Conservation (phyloP, 1,140 invertebrate species). For the Drosophila lini region DNA sequence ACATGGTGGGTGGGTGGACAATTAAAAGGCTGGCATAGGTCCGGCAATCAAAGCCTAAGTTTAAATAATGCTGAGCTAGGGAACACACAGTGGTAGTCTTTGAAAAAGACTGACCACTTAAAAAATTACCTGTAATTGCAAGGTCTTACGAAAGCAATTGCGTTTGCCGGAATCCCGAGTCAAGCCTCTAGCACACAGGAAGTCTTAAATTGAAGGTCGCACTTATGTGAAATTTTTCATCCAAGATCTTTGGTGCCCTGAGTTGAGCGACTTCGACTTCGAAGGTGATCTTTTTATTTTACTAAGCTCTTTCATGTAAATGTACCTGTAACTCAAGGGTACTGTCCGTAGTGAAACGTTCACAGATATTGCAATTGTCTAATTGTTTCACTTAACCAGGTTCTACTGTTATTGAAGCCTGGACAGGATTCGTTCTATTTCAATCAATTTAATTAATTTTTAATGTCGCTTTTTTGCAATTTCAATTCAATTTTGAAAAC, state of each 20-base stretch:
- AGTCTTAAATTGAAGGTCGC: background rate
- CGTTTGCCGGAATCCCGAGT: background rate
- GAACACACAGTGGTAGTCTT: background rate
- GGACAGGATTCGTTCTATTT: slow-evolving; percentile 37
- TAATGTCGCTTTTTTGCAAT: slow-evolving; percentile 77
- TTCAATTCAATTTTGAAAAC: slow-evolving; percentile 78
- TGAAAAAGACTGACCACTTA: slow-evolving; percentile 2
- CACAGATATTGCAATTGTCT: background rate
- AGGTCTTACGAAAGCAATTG: slow-evolving; percentile 49
- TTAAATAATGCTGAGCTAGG: background rate
- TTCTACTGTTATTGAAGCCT: slow-evolving; percentile 49
- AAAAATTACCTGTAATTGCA: slow-evolving; percentile 62
- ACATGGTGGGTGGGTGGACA: slow-evolving; percentile 62
- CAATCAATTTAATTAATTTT: slow-evolving; percentile 83
- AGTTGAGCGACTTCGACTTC: background rate
- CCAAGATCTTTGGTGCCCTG: background rate
- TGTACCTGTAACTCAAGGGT: too few species aligned
- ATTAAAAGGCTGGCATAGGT: slow-evolving; percentile 71
- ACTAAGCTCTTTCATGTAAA: too few species aligned
- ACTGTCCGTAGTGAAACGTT: background rate
- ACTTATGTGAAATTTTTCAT: background rate
- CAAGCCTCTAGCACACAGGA: background rate
- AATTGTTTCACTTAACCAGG: slow-evolving; percentile 15
- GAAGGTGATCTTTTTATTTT: too few species aligned
- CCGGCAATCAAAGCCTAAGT: slow-evolving; percentile 61